Base-by-base conservation (phyloP, 2,113 vertebrate species). In the Corythaixoides concolor region DNA sequence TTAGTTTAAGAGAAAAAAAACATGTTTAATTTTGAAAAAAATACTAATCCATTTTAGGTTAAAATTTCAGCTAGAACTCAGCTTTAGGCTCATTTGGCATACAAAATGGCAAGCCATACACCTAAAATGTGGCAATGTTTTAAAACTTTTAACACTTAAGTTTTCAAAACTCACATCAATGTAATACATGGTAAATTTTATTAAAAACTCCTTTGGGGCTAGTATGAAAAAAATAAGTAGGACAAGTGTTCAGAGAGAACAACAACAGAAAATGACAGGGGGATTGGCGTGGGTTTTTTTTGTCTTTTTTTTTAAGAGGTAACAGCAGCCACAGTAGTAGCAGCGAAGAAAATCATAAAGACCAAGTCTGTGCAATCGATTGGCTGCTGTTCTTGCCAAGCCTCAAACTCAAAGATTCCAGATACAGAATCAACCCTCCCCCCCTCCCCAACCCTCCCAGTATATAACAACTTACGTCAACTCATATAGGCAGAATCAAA, bases 401-500 rank as follows among this genome's bases (percentile, higher is more conserved):
- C 24, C 30, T 74, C 24, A 68, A 47, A 63, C 27, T 9, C 24
- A 45, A 79, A 79, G 33, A 43, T 45, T 15, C 19, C 41, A 78
- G 13, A 79, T 17, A 58, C 4, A 23, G 17, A 68, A 39, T 23
- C 49, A 68, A 27, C 3, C 11, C 6, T 9, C 4, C 6, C 7
- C 13, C 6, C 21, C 2, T 15, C 8, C 33, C 5, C 12, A 8
- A 4, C 21, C 24, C 3, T 15, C 9, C 20, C 3, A 14, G 15
- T 68, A 67, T 12, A 67, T 12, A 39, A 59, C 8, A 55, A 43
- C 24, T 78, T 37, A 37, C 7, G 43, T 68, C 26, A 67, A 37
- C 39, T 32, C 27, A 60, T 37, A 56, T 6, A 23, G 41, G 58
- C 16, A 43, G 37, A 69, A 74, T 55, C 9, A 79, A 80, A 60